phyloP scores from a whole-genome alignment of 2,113 vertebrate genomes.

The Epinephelus cyanopodus region DNA sequence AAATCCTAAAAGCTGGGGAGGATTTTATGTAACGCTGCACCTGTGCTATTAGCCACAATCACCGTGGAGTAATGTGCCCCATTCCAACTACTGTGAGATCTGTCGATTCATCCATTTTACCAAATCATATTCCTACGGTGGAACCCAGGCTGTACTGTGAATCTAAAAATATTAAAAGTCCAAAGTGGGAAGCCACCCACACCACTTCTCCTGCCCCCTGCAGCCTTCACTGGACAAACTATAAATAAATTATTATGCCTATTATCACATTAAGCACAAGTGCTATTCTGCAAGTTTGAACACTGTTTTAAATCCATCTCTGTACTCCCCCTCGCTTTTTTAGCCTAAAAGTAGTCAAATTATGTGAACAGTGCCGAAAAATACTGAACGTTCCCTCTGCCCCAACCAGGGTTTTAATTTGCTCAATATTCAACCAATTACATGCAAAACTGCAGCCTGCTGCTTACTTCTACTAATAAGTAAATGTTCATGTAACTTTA shows the following conservation, averaged over 20 bases:
- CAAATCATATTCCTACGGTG: background rate
- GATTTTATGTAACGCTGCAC: conserved; percentile 5
- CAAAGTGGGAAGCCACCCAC: background rate
- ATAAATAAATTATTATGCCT: background rate
- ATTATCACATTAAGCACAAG: no score
- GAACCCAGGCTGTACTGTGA: background rate
- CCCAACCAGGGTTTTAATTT: no score
- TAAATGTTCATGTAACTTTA: no score
- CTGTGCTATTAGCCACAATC: background rate
- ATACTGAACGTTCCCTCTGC: no score
- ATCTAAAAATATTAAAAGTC: background rate
- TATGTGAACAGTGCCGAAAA: no score
- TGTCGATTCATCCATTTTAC: conserved; percentile 4
- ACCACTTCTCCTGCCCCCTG: background rate
- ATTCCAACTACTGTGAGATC: background rate
- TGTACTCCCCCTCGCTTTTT: no score
- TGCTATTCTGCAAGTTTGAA: no score
- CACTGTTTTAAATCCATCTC: no score
- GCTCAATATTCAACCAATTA: no score
- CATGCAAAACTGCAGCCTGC: no score
- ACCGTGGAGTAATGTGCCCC: background rate
- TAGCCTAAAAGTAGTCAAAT: no score
- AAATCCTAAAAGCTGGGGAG: background rate
- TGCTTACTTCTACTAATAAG: no score
- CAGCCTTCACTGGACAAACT: background rate